Percentiles rank a stretch among this genome's conserved stretches.
Evolutionary conservation across 2,888 invertebrate species (phyloP).

Genomic region (Arge pagana): DNA sequence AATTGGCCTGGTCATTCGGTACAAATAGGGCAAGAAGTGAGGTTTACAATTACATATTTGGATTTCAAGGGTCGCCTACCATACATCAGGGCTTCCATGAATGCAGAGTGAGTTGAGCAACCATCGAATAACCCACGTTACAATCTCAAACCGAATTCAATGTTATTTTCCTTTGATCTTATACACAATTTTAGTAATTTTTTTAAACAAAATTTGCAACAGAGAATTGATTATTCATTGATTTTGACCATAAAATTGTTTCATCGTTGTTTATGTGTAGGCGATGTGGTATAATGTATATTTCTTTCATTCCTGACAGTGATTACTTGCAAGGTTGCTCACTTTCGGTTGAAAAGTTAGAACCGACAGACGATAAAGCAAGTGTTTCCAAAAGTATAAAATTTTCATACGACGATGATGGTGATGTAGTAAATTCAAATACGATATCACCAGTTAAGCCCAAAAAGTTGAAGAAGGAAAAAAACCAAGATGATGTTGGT

Average conservation of each 20-base stretch:
- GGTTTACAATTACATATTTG: slow-evolving; percentile 64
- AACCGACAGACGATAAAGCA: background rate
- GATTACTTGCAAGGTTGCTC: slow-evolving; percentile 40
- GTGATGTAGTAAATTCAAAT: slow-evolving; percentile 9
- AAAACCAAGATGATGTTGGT: slow-evolving; percentile 1
- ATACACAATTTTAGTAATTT: too few relatives aligned
- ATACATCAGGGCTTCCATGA: slow-evolving; percentile 67
- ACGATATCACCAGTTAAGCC: slow-evolving; percentile 5
- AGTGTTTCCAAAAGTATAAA: slow-evolving; percentile 21
- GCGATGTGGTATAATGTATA: too few relatives aligned
- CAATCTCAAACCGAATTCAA: too few relatives aligned
- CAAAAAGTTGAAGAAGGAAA: slow-evolving; percentile 6
- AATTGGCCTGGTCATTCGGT: slow-evolving; percentile 66
- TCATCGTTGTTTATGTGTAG: too few relatives aligned
- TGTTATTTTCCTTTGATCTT: too few relatives aligned
- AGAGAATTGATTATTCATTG: too few relatives aligned
- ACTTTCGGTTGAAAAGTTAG: slow-evolving; percentile 19
- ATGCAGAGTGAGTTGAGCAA: slow-evolving; percentile 57
- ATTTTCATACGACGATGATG: slow-evolving; percentile 14
- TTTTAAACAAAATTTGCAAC: background rate
- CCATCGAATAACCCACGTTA: background rate
- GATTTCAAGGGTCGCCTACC: slow-evolving; percentile 67
- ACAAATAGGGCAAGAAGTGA: slow-evolving; percentile 66
- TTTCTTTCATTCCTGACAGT: slow-evolving; percentile 27
- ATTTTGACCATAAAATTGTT: too few relatives aligned